Base-by-base conservation (phyloP, 2,797 vertebrate species). In the Tokudaia tokunoshimensis region DNA sequence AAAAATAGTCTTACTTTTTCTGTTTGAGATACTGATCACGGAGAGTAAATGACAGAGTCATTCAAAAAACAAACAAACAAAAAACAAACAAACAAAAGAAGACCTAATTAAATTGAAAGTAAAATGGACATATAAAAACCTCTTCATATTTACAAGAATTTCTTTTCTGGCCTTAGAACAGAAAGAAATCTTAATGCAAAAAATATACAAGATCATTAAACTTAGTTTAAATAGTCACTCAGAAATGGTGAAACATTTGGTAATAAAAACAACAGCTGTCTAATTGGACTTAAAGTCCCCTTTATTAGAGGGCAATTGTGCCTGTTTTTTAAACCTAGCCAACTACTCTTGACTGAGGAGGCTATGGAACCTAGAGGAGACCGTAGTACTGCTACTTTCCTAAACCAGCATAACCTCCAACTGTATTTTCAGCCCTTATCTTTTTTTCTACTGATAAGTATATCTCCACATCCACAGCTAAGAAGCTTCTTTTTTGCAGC, bases 71-170 rank as follows among this genome's bases (percentile, higher is more conserved):
- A 96, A 95, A 95, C 95, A 92, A 17, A 80, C 41, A 4, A 82
- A 96, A 95, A 94, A 95, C 41, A 96, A 95, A 95, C 95, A 92
- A 15, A 80, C 41, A 3, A 82, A 96, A 95, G 93, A 95, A 92
- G 0, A n/a, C 6, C 61, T 37, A 59, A 41, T 85, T 93, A 96
- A 92, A 92, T 2, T 89, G 72, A 85, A 94, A 63, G 13, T 80
- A 82, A 55, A 70, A 76, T 79, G 20, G 22, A 94, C 75, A 94
- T 37, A 41, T n/a, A 91, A 63, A 19, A 37, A 74, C 13, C 2
- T 92, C 67, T 94, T 91, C 41, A 95, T 94, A 76, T 83, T 94
- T 47, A 86, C 52, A 94, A 95, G 0, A 52, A 70, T 50, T 72
- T 84, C 65, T 22, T 94, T 88, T 93, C 47, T 47, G 10, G 24